Evolutionary conservation across 2,888 invertebrate genomes (phyloP).

Genomic region (Eilema caniola): DNA sequence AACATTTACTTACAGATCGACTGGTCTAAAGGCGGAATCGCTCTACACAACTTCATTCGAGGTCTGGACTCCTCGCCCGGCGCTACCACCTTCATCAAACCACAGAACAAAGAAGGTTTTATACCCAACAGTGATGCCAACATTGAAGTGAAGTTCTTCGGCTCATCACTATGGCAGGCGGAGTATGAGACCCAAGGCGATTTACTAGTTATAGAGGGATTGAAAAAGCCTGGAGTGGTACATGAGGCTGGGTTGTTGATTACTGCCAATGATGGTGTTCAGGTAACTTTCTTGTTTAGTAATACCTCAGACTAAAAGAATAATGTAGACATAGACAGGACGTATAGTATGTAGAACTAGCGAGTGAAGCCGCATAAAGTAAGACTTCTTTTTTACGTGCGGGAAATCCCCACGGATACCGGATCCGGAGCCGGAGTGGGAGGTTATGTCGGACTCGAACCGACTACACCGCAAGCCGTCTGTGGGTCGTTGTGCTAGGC

Average conservation of each 20-base stretch:
- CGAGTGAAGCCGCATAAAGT: too few species aligned
- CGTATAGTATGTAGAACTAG: too few species aligned
- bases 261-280: constrained; percentile 92
- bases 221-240: constrained; percentile 88
- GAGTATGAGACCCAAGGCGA: constrained; percentile 85
- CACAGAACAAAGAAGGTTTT: constrained; percentile 74
- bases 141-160: constrained; percentile 89
- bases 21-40: constrained; percentile 89
- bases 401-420: too few species aligned
- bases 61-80: constrained; percentile 98
- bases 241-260: constrained; percentile 94
- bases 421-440: too few species aligned
- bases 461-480: too few species aligned
- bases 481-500: too few species aligned
- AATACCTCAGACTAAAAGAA: too few species aligned
- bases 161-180: constrained; percentile 91
- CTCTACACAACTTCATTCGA: constrained; percentile 97
- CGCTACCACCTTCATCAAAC: constrained; percentile 89
- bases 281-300: constrained; percentile 64
- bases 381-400: too few species aligned
- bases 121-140: constrained; percentile 65
- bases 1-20: constrained; percentile 86
- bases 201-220: constrained; percentile 87
- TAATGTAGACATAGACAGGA: too few species aligned
- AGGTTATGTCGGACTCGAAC: too few species aligned